Base-by-base conservation (phyloP, 2,888 invertebrate genomes). In the Cerceris ruficornis region DNA sequence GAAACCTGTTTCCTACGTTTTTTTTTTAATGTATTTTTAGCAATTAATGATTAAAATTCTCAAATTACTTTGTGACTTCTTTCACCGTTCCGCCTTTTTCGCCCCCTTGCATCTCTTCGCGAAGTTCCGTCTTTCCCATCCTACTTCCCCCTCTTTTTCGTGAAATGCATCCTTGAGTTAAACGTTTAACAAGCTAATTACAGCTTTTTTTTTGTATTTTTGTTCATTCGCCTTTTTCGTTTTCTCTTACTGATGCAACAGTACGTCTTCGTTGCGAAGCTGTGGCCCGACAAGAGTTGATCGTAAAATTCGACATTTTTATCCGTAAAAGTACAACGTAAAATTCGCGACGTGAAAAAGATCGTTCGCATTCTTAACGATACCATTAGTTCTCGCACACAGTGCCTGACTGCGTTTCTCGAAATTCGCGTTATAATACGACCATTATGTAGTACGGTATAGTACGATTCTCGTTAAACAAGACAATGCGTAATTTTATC, bases 381-480 rank as follows among this genome's bases (percentile, higher is more conserved):
- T 46, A 46, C 6, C 8, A 46, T 46, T 11, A 6, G 8, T 46
- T n/a, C n/a, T n/a, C n/a, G n/a, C 11, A 11, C 66, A 66, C 77
- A 71, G 77, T 77, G 8, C 77, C 77, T 54, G 77, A 77, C 77
- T 71, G 77, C 78, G 49, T 28, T 9, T 42, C 9, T 13, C 60
- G 13, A 69, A n/a, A 69, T 28, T 67, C n/a, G 1, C 4, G 54
- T 49, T 8, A 0, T 54, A 49, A n/a, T 69, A 69, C 62, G 69
- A 55, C 14, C n/a, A n/a, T 42, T 55, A 43, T 17, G 39, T 65
- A 69, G 64, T 69, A 65, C 67, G 75, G 17, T 61, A 15, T 61
- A 46, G 11, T 46, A 46, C 9, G 8, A 46, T 11, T 43, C 39
- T 61, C 39, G 49, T 46, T 46, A 46, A 4, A 11, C 11, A 46